Conservation (phyloP, 2,113 vertebrate genomes). For the Ptilonorhynchus violaceus region DNA sequence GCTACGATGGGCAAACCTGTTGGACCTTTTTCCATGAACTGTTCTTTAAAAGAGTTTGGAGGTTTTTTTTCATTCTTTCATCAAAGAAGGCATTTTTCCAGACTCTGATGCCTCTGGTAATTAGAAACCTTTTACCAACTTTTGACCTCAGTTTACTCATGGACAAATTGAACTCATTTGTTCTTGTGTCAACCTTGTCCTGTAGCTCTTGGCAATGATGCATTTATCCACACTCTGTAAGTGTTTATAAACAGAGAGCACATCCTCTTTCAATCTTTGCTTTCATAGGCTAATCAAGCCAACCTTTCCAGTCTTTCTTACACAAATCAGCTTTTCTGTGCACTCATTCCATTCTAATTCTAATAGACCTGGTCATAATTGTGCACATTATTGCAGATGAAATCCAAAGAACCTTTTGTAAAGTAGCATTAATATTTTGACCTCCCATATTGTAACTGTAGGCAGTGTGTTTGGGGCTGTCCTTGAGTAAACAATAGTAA, state of each 20-base stretch:
- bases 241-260: not conserved
- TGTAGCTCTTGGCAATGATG: not conserved
- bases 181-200: not conserved
- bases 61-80: not conserved
- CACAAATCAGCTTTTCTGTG: not conserved
- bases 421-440: not conserved
- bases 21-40: not conserved
- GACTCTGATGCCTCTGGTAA: not conserved
- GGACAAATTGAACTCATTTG: not conserved
- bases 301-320: not conserved
- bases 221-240: not conserved
- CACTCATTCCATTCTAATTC: not conserved
- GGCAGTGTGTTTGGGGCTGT: not conserved
- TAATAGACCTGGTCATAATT: not conserved
- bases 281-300: not conserved
- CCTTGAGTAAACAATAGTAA: not conserved
- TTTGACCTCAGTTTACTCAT: not conserved
- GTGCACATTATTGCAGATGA: not conserved
- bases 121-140: not conserved
- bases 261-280: not conserved
- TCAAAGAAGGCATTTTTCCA: not conserved
- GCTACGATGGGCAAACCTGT: not conserved
- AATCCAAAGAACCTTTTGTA: not conserved
- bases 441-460: not conserved
- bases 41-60: not conserved